Evolutionary conservation across 2,797 vertebrate species (phyloP).

Genomic region (Eutrigla gurnardus): DNA sequence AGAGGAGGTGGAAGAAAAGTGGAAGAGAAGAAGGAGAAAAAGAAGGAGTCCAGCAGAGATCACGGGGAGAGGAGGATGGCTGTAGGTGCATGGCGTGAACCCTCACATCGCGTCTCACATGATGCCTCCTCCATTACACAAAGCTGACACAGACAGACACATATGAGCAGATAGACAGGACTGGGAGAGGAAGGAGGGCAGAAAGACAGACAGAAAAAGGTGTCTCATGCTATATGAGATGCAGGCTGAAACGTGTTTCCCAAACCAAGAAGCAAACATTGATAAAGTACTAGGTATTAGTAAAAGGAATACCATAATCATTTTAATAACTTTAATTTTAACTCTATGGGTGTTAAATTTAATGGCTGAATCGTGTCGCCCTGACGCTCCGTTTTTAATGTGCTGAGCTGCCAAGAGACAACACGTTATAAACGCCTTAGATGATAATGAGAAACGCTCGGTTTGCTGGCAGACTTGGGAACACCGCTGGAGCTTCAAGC

Average conservation of each 20-base stretch:
- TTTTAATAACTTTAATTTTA: background rate
- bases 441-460: background rate
- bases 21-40: conserved; percentile 28
- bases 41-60: conserved; percentile 57
- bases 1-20: conserved; percentile 22
- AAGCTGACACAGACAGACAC: conserved; percentile 21
- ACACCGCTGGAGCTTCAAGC: background rate
- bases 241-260: conserved; percentile 11
- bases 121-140: conserved; percentile 60
- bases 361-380: background rate
- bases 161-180: background rate
- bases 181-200: conserved; percentile 7
- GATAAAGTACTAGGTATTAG: too few species aligned
- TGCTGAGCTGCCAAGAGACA: background rate
- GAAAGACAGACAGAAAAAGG: conserved; percentile 18
- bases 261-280: background rate
- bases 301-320: background rate
- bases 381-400: background rate
- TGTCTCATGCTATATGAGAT: background rate
- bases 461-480: conserved; percentile 1
- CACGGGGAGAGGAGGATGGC: conserved; percentile 61
- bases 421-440: conserved; percentile 9
- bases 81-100: conserved; percentile 61
- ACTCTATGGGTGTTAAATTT: background rate
- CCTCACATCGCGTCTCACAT: conserved; percentile 68